Base-by-base conservation (phyloP, 2,113 vertebrate species). In the Thalassoma bifasciatum region DNA sequence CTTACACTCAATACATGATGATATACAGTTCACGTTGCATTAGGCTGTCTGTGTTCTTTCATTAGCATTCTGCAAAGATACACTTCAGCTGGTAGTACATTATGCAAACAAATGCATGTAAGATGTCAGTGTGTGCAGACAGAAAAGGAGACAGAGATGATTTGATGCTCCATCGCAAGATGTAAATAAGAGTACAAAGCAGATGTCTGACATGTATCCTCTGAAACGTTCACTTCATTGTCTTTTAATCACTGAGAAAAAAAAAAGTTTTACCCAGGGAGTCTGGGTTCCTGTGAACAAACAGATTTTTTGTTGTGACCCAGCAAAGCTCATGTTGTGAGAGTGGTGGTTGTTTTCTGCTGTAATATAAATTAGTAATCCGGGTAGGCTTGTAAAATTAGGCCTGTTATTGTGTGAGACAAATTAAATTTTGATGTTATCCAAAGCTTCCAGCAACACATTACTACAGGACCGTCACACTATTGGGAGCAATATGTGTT, bases 391-490 rank as follows among this genome's bases (percentile, higher is more conserved):
- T 21, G 66, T 66, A 47, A 46, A 44, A 73, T 63, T 54, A 49
- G 22, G 19, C 50, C 23, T 22, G 56, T 72, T 77, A 37, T 67
- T 65, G 46, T 42, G 51, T 58, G 51, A 3, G 16, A 59, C 17
- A 13, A 63, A 79, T 87, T 66, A 66, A 82, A 82, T 60, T 87
- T 74, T 71, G 8, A 81, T 81, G 44, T 19, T 54, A 75, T 83
- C 23, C 23, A 30, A 10, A 13, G 66, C 26, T 49, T 67, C 69
- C 24, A 59, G 16, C 8, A 22, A 37, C 3, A 10, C 58, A 30
- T 72, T 50, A 53, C 34, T 1, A 6, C 26, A 10, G 52, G 44
- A 12, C 26, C 37, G 21, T 7, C 16, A 24, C 44, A 16, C 53
- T 10, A 8, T n/a, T 40, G 7, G 46, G 56, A 26, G n/a, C 8